These are phyloP conservation scores for Drosophila sturtevanti DNA, from an alignment of 1,140 invertebrate species.

Conservation along the genomic window DNA sequence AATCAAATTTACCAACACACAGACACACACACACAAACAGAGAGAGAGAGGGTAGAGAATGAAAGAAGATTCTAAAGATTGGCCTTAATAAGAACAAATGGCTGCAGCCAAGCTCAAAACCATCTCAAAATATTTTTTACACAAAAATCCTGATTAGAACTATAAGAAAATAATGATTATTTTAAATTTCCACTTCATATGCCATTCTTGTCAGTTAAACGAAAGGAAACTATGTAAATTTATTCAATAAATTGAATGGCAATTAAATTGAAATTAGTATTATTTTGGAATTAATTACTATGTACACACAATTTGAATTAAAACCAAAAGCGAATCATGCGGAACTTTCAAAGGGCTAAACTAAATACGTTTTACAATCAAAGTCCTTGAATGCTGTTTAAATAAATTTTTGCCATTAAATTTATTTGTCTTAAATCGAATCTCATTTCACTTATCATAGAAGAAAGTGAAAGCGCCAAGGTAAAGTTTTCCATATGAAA, in stretches of 20 bases:
- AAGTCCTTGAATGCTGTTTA: too few species aligned
- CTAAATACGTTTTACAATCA: too few species aligned
- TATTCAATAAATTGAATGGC: neutral
- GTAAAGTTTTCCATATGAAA: too few species aligned
- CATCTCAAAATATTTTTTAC: neutral
- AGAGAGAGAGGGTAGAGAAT: neutral
- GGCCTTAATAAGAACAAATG: conserved; percentile 26
- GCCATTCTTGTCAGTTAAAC: too few species aligned
- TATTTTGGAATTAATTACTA: neutral
- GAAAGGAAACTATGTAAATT: neutral
- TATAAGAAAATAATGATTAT: neutral
- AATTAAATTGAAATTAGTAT: neutral
- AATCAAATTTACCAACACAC: conserved; percentile 51
- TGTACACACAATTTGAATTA: neutral
- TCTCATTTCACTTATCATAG: too few species aligned
- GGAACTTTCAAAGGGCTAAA: too few species aligned
- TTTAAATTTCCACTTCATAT: too few species aligned
- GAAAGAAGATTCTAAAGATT: neutral
- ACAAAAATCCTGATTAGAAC: neutral
- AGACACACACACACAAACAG: neutral
- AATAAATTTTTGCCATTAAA: too few species aligned
- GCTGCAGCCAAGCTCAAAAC: neutral
- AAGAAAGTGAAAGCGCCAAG: too few species aligned
- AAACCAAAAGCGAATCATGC: neutral
- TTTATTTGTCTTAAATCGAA: too few species aligned